A percentile compares a stretch with the other conserved stretches of the same genome.
phyloP scores from a whole-genome alignment of 1,140 invertebrate species.

The Ooceraea biroi region DNA sequence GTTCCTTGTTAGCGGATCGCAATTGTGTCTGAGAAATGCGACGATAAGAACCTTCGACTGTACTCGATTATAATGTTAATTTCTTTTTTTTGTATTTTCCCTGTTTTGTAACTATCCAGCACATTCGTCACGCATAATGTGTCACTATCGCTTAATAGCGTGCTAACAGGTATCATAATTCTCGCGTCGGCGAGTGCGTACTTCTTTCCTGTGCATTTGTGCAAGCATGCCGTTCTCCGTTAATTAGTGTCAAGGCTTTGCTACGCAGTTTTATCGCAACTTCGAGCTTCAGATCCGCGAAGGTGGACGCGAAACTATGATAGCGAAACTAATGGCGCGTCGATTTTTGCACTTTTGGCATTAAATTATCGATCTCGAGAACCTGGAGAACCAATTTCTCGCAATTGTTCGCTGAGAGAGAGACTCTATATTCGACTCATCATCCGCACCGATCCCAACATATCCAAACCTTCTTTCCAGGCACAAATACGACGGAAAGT shows the following conservation, averaged over 20 bases:
- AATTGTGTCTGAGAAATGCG: neutral
- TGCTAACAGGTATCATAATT: slow-evolving; percentile 3
- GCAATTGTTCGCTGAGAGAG: no score
- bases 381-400: no score
- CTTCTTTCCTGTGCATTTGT: slow-evolving; percentile 13
- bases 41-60: neutral
- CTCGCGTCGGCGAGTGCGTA: neutral
- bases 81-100: neutral
- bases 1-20: neutral
- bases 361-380: no score
- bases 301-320: neutral
- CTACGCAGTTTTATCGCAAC: neutral
- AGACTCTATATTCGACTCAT: no score
- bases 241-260: slow-evolving; percentile 51
- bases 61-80: slow-evolving; percentile 22
- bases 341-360: no score
- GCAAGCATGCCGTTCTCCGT: slow-evolving; percentile 15
- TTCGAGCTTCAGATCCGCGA: slow-evolving; percentile 5
- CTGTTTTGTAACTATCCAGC: neutral
- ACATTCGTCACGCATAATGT: neutral
- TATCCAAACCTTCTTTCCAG: no score
- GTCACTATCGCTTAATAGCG: slow-evolving; percentile 24
- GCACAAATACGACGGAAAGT: neutral
- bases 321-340: no score
- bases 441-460: no score